Conservation (phyloP, 2,888 invertebrate genomes). For the Gibbula magus region DNA sequence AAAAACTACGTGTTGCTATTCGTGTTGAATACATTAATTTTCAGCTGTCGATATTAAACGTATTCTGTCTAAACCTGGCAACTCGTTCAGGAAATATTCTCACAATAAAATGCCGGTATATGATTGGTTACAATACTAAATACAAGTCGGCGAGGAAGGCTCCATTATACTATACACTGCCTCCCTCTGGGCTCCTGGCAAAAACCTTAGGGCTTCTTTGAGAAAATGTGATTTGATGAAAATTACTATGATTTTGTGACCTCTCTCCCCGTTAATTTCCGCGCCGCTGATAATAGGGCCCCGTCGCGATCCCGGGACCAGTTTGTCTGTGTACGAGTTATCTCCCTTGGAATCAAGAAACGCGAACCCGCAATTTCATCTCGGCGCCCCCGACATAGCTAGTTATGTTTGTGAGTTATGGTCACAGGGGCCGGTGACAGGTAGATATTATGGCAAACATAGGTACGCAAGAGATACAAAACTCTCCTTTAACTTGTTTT, state of each 20-base stretch:
- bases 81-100: too few relatives aligned
- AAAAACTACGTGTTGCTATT: too few relatives aligned
- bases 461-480: too few relatives aligned
- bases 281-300: not conserved
- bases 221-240: not conserved
- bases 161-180: not conserved
- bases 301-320: not conserved
- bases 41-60: too few relatives aligned
- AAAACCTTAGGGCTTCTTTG: not conserved
- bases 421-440: not conserved
- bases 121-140: not conserved
- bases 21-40: too few relatives aligned
- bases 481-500: too few relatives aligned
- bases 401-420: not conserved
- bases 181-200: not conserved
- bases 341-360: not conserved
- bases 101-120: too few relatives aligned
- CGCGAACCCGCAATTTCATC: not conserved
- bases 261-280: not conserved
- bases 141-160: not conserved
- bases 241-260: not conserved
- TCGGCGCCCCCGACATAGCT: not conserved
- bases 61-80: too few relatives aligned
- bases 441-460: too few relatives aligned
- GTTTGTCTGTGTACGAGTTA: not conserved